Percentiles rank a stretch among this genome's conserved stretches.
These are phyloP conservation scores for Bovichtus diacanthus DNA, from an alignment of 2,797 vertebrate species.

Conservation along the genomic window DNA sequence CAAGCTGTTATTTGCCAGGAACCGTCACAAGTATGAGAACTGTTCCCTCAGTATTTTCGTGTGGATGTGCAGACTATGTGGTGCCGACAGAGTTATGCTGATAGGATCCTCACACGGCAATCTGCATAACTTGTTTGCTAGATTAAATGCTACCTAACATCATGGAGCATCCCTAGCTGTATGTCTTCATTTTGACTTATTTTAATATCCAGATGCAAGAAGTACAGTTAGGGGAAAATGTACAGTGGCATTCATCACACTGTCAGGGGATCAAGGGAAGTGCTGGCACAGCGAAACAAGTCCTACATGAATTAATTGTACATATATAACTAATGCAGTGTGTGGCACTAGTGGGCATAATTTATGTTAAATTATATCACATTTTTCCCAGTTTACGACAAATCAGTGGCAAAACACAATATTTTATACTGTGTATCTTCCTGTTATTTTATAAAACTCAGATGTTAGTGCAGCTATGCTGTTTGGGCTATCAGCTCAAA, in stretches of 20 bases:
- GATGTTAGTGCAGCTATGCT: background rate
- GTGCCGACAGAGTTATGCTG: constrained; percentile 35
- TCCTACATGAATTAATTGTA: constrained; percentile 28
- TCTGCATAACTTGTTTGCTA: constrained; percentile 39
- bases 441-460: constrained; percentile 8
- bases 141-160: constrained; percentile 37
- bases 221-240: constrained; percentile 12
- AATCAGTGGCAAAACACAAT: background rate
- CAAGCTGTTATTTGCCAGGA: constrained; percentile 36
- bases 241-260: constrained; percentile 50
- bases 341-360: background rate
- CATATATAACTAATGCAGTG: constrained; percentile 3
- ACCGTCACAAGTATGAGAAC: constrained; percentile 28
- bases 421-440: background rate
- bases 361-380: constrained; percentile 9
- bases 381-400: constrained; percentile 21
- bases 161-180: constrained; percentile 23
- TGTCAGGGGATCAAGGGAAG: constrained; percentile 44
- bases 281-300: constrained; percentile 41
- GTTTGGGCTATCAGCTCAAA: background rate
- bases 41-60: constrained; percentile 8
- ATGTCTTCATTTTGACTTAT: constrained; percentile 43
- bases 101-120: constrained; percentile 23
- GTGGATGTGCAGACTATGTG: constrained; percentile 35
- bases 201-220: constrained; percentile 46